These are phyloP conservation scores for Actenoides lindsayi DNA, from an alignment of 2,113 vertebrate species.

Conservation along the genomic window DNA sequence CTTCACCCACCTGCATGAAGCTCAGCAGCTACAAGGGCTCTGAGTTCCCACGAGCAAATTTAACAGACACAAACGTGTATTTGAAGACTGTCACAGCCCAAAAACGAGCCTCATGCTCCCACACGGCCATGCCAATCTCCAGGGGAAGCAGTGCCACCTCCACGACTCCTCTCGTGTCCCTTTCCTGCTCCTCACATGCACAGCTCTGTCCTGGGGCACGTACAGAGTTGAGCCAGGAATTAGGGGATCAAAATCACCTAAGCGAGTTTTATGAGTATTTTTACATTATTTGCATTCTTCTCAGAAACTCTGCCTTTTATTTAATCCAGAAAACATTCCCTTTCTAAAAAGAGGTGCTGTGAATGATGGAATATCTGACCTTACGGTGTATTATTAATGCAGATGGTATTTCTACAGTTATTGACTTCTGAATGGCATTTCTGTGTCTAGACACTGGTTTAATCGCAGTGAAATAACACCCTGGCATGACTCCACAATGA, in stretches of 20 bases:
- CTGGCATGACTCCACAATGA: conserved; percentile 9
- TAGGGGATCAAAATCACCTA: neutral
- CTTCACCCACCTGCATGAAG: neutral
- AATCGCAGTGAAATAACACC: conserved; percentile 46
- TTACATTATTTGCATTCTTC: neutral
- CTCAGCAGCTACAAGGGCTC: neutral
- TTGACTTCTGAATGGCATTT: conserved; percentile 42
- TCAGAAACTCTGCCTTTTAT: neutral
- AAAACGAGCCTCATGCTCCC: rapidly evolving
- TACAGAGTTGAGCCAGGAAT: neutral
- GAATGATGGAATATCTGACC: neutral
- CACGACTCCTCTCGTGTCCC: rapidly evolving
- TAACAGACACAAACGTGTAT: neutral
- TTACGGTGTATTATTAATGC: neutral
- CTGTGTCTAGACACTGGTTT: conserved; percentile 58
- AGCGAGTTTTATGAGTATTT: neutral
- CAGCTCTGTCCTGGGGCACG: neutral
- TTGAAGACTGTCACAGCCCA: neutral
- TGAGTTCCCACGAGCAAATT: neutral
- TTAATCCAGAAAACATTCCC: neutral
- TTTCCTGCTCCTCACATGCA: neutral
- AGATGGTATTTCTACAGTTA: conserved; percentile 41
- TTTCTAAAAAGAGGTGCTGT: neutral
- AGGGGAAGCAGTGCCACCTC: neutral
- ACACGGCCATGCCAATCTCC: rapidly evolving